phyloP scores from a whole-genome alignment of 2,888 invertebrate genomes.

The Pachliopta kotzebuea region DNA sequence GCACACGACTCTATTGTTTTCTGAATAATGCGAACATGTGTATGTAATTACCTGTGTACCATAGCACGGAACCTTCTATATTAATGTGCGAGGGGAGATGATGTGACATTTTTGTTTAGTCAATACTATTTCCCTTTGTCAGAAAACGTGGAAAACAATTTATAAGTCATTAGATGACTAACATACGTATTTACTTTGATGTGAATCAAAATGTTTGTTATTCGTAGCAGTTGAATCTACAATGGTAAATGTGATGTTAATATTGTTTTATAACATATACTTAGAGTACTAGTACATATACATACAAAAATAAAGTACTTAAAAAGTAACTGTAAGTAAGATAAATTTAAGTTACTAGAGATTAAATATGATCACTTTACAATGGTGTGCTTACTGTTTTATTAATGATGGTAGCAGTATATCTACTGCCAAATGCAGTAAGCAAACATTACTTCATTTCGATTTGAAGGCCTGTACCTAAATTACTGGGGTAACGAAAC shows the following conservation, averaged over 20 bases:
- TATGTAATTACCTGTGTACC: conserved; percentile 69
- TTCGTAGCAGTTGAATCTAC: neutral
- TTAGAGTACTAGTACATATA: too few species aligned
- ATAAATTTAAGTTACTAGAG: too few species aligned
- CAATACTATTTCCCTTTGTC: conserved; percentile 12
- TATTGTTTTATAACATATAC: neutral
- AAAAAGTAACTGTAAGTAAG: too few species aligned
- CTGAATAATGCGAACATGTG: conserved; percentile 48
- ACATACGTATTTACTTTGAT: neutral
- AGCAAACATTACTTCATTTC: too few species aligned
- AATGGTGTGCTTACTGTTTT: too few species aligned
- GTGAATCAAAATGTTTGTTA: neutral
- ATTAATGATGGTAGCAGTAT: too few species aligned
- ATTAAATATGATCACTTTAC: too few species aligned
- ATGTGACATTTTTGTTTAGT: conserved; percentile 18
- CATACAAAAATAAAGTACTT: too few species aligned
- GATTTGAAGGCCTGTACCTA: too few species aligned
- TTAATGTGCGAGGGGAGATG: conserved; percentile 37
- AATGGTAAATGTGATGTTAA: neutral
- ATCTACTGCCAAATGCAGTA: too few species aligned
- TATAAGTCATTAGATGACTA: conserved; percentile 20
- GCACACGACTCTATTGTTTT: conserved; percentile 64
- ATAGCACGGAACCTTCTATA: conserved; percentile 47
- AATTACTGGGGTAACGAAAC: too few species aligned
- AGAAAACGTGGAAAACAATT: conserved; percentile 14